These are phyloP conservation scores for Hycleus cichorii DNA, from an alignment of 1,140 invertebrate genomes.

Conservation along the genomic window DNA sequence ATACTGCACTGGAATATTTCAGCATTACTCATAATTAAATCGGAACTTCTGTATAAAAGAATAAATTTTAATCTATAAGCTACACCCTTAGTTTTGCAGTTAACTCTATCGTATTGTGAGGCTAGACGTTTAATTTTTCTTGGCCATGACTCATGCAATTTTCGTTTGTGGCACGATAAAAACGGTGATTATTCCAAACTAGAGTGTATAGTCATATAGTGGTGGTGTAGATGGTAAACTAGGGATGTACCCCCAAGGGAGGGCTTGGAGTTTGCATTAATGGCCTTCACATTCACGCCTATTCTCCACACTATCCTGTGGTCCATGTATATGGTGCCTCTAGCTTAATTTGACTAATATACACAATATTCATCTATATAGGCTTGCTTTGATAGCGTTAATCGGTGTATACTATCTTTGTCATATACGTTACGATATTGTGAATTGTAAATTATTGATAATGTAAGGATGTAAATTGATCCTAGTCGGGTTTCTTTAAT, in stretches of 20 bases:
- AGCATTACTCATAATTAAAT: too few relatives aligned
- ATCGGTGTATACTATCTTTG: background rate
- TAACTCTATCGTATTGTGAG: too few relatives aligned
- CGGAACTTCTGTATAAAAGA: too few relatives aligned
- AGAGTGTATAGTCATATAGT: too few relatives aligned
- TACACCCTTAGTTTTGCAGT: too few relatives aligned
- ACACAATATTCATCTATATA: conserved; percentile 13
- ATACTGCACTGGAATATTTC: too few relatives aligned
- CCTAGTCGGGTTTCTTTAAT: too few relatives aligned
- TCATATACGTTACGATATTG: too few relatives aligned
- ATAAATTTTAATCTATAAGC: too few relatives aligned
- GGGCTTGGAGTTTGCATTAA: conserved; percentile 13
- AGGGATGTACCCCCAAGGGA: conserved; percentile 2
- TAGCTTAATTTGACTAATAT: conserved; percentile 18
- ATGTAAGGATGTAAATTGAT: too few relatives aligned
- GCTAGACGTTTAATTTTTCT: background rate
- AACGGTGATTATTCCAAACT: conserved; percentile 7
- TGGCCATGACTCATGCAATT: conserved; percentile 5
- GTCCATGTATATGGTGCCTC: conserved; percentile 9
- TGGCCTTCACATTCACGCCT: conserved; percentile 13
- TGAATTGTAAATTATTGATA: too few relatives aligned
- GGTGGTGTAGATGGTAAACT: too few relatives aligned
- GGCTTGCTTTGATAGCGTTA: conserved; percentile 10
- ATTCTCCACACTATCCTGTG: conserved; percentile 10
- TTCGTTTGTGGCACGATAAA: conserved; percentile 5